Base-by-base conservation (phyloP, 2,113 vertebrate species). In the Brachyhypopomus gauderio region DNA sequence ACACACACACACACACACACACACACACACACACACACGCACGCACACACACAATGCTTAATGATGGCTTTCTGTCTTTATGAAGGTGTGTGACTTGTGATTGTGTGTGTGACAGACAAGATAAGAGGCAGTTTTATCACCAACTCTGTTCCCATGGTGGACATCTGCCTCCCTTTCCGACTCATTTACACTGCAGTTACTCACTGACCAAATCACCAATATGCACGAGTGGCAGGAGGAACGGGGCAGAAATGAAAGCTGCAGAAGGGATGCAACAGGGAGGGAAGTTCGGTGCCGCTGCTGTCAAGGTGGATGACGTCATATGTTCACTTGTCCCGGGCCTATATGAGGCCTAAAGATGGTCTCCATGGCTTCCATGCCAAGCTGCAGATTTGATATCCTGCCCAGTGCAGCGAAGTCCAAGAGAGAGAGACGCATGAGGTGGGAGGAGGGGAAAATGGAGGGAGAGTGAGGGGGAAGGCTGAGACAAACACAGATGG, bases 81-180 rank as follows among this genome's bases (percentile, higher is more conserved):
- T 30, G 30, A 30, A 60, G 22, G 22, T 5, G 23, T 38, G 38
- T 38, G 20, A 70, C 27, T 27, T 58, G 23, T 59, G 56, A 66
- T 11, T 38, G 38, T 30, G 23, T 70, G 20, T 62, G 22, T 82
- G 48, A 55, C 22, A 59, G 34, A 67, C 6, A 19, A 72, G 74
- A 56, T 62, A 66, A 72, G 78, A 73, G 80, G 41, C 11, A 12
- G 70, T 69, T 62, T 52, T 75, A 64, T 83, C 58, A 56, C 56
- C 77, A 79, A 64, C 23, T 64, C 77, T 66, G 69, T 27, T 72
- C 74, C 69, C 23, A 62, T 70, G 60, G 82, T 73, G 82, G 83
- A 83, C 85, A 85, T 85, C 78, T 83, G 83, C 75, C 70, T 7
- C 59, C 66, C 55, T 70, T 78, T 83, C 77, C 60, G 69, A 80